A percentile compares a stretch with the other conserved stretches of the same genome.
phyloP scores from a whole-genome alignment of 2,888 invertebrate genomes.

The Polietes domitor region DNA sequence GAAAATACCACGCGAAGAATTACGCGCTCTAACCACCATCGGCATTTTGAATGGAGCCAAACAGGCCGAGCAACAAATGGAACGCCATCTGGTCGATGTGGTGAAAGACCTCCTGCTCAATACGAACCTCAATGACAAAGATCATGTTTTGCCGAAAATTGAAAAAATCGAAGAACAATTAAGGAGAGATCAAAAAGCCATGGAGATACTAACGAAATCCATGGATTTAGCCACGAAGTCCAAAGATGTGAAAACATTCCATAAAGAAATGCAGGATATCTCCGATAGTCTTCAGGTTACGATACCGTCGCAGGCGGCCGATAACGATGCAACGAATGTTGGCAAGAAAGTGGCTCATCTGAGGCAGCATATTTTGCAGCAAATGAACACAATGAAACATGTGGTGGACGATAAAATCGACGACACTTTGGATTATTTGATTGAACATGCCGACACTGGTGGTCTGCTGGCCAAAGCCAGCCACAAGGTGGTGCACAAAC shows the following conservation, averaged over 20 bases:
- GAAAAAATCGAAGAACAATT: slow-evolving; percentile 76
- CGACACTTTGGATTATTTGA: slow-evolving; percentile 73
- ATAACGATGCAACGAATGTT: slow-evolving; percentile 48
- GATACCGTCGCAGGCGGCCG: slow-evolving; percentile 37
- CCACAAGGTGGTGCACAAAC: slow-evolving; percentile 64
- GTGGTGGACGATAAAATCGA: slow-evolving; percentile 74
- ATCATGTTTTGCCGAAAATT: slow-evolving; percentile 72
- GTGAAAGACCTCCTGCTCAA: slow-evolving; percentile 75
- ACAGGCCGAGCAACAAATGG: slow-evolving; percentile 77
- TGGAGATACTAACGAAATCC: slow-evolving; percentile 76
- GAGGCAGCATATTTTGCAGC: slow-evolving; percentile 72
- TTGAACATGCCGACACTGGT: slow-evolving; percentile 70
- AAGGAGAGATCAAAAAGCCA: slow-evolving; percentile 74
- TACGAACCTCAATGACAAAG: slow-evolving; percentile 70
- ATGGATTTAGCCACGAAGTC: slow-evolving; percentile 75
- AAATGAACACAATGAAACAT: slow-evolving; percentile 74
- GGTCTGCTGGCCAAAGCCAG: slow-evolving; percentile 73
- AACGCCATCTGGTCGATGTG: slow-evolving; percentile 73
- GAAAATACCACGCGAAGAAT: slow-evolving; percentile 74
- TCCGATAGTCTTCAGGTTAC: slow-evolving; percentile 60
- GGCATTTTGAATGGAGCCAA: slow-evolving; percentile 78
- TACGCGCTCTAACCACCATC: slow-evolving; percentile 75
- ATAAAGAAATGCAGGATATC: slow-evolving; percentile 69
- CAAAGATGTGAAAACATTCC: slow-evolving; percentile 72
- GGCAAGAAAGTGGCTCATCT: slow-evolving; percentile 70